Base-by-base conservation (phyloP, 2,888 invertebrate genomes). In the Caenorhabditis uteleia region DNA sequence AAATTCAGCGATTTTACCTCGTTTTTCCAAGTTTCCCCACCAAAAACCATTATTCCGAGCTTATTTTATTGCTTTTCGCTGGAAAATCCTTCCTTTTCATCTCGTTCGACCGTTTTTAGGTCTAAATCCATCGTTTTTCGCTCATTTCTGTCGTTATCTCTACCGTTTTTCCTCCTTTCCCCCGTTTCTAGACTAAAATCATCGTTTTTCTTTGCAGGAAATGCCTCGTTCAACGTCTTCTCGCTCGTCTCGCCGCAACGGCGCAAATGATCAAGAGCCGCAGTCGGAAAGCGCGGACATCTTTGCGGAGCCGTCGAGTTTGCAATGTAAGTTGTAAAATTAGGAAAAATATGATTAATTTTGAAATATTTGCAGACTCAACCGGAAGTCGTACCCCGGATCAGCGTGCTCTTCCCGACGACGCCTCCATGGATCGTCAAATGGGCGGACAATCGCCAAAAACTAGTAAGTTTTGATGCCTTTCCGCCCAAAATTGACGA, bases 281-380 rank as follows among this genome's bases (percentile, higher is more conserved):
- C 54, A 58, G 36, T 58, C 64, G 16, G 58, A 64, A 42, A 55
- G 55, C n/a, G 49, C 49, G 26, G 64, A 58, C 36, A 12, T 57
- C 20, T 64, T 64, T 36, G 64, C 54, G n/a, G 64, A 64, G 10
- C 64, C 64, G 34, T 20, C 49, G 3, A 58, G 58, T 5, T 25
- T 26, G 4, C 55, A 62, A 51, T 21, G 50, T 60, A 33, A 34
- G 43, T 29, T 26, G 23, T 27, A 21, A 6, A 5, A 27, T 21
- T n/a, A 14, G 8, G 12, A 16, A 45, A 3, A 33, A 20, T 5
- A 42, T 12, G n/a, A 38, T 27, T 20, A 21, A 25, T 14, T 20
- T 7, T 23, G 1, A 31, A 14, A 20, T 16, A 8, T 36, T 36
- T 56, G 43, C 23, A 55, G 55, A 14, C n/a, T 53, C 59, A 7